Conservation (phyloP, 2,113 vertebrate species). For the Myotis brandtii region DNA sequence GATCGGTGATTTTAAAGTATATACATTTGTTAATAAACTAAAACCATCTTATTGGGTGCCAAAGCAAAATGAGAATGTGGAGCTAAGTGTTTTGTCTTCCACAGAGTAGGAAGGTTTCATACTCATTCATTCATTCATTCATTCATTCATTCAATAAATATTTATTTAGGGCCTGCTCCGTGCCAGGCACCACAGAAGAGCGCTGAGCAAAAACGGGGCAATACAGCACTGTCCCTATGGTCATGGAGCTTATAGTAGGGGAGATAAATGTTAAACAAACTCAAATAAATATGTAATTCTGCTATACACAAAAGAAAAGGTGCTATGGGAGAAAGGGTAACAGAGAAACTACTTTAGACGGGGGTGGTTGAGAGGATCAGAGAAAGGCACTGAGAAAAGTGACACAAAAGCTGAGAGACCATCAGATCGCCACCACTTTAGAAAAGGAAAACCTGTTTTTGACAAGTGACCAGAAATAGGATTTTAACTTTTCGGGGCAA, state of each 20-base stretch:
- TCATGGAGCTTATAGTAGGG: background rate
- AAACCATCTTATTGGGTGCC: background rate
- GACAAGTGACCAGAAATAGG: constrained; percentile 48
- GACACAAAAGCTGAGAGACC: constrained; percentile 5
- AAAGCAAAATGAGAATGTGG: constrained; percentile 46
- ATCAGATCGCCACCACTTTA: background rate
- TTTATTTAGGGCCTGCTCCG: constrained; percentile 20
- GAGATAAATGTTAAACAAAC: constrained; percentile 29
- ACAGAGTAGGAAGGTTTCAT: background rate
- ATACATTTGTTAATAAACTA: constrained; percentile 29
- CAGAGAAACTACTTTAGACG: constrained; percentile 47
- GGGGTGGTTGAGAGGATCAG: background rate
- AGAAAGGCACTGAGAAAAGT: constrained; percentile 11
- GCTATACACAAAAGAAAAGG: background rate
- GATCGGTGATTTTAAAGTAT: background rate
- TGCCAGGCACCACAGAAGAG: constrained; percentile 57
- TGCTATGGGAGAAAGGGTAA: constrained; percentile 3
- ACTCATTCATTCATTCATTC: background rate
- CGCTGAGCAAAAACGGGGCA: background rate
- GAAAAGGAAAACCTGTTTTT: constrained; percentile 44
- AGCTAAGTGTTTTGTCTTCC: constrained; percentile 30
- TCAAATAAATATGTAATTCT: background rate
- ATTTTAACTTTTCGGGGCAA: constrained; percentile 60
- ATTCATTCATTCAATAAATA: background rate
- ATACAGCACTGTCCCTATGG: background rate